A percentile compares a stretch with the other conserved stretches of the same genome.
Conservation (phyloP, 2,888 invertebrate species). For the Phengaris arion region DNA sequence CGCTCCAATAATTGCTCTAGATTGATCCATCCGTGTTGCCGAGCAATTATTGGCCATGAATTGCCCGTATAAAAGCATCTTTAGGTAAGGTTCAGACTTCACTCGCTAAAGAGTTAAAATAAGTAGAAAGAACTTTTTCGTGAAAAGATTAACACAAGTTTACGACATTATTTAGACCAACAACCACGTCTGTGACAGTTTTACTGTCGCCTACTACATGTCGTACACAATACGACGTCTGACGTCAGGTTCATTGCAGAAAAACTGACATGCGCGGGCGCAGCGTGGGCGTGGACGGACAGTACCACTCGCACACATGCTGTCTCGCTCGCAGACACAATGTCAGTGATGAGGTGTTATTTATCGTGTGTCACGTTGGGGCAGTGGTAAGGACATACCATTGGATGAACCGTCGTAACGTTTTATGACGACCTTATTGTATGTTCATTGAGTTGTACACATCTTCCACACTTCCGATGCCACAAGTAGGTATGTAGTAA, state of each 20-base stretch:
- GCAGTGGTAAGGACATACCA: constrained; percentile 29
- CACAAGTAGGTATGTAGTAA: neutral
- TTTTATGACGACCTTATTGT: constrained; percentile 34
- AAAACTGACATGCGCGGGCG: constrained; percentile 60
- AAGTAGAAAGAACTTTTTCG: neutral
- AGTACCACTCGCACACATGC: constrained; percentile 46
- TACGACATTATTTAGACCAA: neutral
- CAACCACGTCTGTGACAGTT: constrained; percentile 15
- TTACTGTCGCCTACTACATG: constrained; percentile 23
- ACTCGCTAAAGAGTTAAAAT: neutral
- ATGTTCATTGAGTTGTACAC: neutral
- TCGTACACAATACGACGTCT: constrained; percentile 33
- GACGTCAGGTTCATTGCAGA: constrained; percentile 53
- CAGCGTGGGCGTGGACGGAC: constrained; percentile 51
- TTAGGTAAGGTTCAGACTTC: neutral
- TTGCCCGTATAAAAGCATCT: too few relatives aligned
- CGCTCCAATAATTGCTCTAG: too few relatives aligned
- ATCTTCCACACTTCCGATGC: too few relatives aligned
- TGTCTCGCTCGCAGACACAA: constrained; percentile 46
- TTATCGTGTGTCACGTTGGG: constrained; percentile 48
- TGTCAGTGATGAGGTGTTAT: constrained; percentile 62
- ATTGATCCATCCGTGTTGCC: too few relatives aligned
- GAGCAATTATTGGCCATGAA: too few relatives aligned
- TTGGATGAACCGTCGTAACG: constrained; percentile 39
- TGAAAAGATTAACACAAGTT: neutral